Base-by-base conservation (phyloP, 2,797 vertebrate genomes). In the Naso thynnoides region DNA sequence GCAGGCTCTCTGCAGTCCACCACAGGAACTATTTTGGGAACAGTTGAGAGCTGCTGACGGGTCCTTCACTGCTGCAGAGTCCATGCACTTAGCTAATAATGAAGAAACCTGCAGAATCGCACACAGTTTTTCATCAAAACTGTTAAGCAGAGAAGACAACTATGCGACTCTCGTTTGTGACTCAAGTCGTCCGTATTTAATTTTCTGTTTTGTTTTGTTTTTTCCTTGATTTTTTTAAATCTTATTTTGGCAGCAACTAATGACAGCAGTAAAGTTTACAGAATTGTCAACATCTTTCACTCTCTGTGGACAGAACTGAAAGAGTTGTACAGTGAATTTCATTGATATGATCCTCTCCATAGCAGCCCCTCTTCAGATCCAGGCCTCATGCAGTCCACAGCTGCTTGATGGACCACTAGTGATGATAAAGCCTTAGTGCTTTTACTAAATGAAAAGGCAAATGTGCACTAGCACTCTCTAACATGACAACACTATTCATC, bases 381-480 rank as follows among this genome's bases (percentile, higher is more conserved):
- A 13, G 45, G 19, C 23, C 3, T 7, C 8, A 3, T 38, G 53
- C 45, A 16, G 29, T n/a, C 27, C 13, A 47, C 48, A 44, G 48
- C 58, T 67, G 62, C 59, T 74, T 38, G 19, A 52, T 64, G 54
- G 45, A 76, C 42, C 68, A 48, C 56, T 5, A 23, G 14, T 0
- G 0, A 36, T 36, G 23, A 70, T 41, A 42, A 78, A 54, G 42
- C 45, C 39, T n/a, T 60, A 56, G 31, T 76, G 57, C 57, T 67
- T 76, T 70, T 19, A 36, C 54, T 13, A 24, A 47, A 62, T 15
- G 3, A 54, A 38, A 39, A 16, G 13, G 16, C 47, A 67, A 24
- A 73, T 45, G 69, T 49, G 38, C 58, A 58, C 18, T 61, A 65
- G 36, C 19, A 15, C 39, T 59, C 33, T 70, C 59, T 52, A 16